Percentiles rank a stretch among this genome's conserved stretches.
phyloP scores from a whole-genome alignment of 2,113 vertebrate species.

The Trichomycterus rosablanca region DNA sequence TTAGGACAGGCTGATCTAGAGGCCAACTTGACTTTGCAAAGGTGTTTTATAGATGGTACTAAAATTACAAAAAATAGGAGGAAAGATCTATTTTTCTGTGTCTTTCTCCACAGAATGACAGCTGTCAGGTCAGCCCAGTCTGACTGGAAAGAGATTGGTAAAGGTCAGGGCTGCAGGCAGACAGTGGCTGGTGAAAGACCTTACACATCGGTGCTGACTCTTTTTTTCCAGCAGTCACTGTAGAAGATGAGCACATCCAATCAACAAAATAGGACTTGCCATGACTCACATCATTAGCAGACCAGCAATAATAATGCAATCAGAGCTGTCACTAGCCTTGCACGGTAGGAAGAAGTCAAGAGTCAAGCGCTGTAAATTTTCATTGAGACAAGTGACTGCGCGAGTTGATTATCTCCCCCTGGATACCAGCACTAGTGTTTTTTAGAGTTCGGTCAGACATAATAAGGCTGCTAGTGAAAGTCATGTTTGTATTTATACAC shows the following conservation, averaged over 20 bases:
- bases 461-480: not conserved
- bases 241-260: constrained; percentile 21
- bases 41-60: too few species aligned
- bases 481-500: not conserved
- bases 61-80: too few species aligned
- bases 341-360: constrained; percentile 15
- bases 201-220: constrained; percentile 9
- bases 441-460: not conserved
- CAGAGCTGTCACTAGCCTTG: constrained; percentile 2
- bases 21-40: too few species aligned
- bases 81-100: too few species aligned
- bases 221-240: not conserved
- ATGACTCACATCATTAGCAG: constrained; percentile 14
- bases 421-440: not conserved
- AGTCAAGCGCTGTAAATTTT: constrained; percentile 3
- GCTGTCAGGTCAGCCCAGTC: not conserved
- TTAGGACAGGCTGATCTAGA: too few species aligned
- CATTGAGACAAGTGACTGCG: constrained; percentile 25
- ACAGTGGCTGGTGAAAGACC: constrained; percentile 23
- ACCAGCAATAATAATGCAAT: constrained; percentile 29
- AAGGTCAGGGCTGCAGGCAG: constrained; percentile 26
- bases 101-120: constrained; percentile 13
- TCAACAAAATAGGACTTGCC: constrained; percentile 10
- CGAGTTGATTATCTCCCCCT: constrained; percentile 19
- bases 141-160: constrained; percentile 11